phyloP scores from a whole-genome alignment of 2,888 invertebrate species.

The Leptopilina syphax region DNA sequence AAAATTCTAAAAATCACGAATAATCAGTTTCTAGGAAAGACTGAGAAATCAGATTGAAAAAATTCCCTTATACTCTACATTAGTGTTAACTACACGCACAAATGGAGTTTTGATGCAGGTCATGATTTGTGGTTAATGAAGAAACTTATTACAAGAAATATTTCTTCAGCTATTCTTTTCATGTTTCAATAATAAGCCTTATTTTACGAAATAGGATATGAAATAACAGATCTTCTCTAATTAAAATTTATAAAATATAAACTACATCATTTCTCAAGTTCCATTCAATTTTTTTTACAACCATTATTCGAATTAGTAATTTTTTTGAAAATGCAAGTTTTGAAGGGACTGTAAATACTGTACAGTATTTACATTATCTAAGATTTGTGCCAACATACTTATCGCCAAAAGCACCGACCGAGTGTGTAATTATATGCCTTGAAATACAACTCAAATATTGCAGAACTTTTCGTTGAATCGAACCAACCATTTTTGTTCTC shows the following conservation, averaged over 20 bases:
- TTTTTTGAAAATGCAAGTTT: not conserved
- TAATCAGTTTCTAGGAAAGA: not conserved
- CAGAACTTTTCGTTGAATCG: conserved; percentile 13
- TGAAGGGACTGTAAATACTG: not conserved
- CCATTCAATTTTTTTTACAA: not conserved
- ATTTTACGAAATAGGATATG: conserved; percentile 26
- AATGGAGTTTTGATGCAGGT: not conserved
- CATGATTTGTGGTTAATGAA: conserved; percentile 25
- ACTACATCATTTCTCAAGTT: too few species aligned
- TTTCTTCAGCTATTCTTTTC: conserved; percentile 29
- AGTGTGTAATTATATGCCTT: conserved; percentile 16
- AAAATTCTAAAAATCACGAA: not conserved
- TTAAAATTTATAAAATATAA: not conserved
- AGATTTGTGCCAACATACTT: conserved; percentile 34
- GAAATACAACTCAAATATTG: conserved; percentile 33
- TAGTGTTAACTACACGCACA: not conserved
- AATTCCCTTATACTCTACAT: not conserved
- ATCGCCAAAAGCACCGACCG: conserved; percentile 11
- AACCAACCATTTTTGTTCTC: conserved; percentile 6
- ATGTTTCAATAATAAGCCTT: conserved; percentile 18
- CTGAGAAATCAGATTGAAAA: not conserved
- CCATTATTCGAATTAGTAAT: too few species aligned
- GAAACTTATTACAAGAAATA: conserved; percentile 13
- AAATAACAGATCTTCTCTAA: not conserved
- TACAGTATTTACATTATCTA: conserved; percentile 6